phyloP scores from a whole-genome alignment of 2,113 vertebrate genomes.

The Accipiter cooperii region DNA sequence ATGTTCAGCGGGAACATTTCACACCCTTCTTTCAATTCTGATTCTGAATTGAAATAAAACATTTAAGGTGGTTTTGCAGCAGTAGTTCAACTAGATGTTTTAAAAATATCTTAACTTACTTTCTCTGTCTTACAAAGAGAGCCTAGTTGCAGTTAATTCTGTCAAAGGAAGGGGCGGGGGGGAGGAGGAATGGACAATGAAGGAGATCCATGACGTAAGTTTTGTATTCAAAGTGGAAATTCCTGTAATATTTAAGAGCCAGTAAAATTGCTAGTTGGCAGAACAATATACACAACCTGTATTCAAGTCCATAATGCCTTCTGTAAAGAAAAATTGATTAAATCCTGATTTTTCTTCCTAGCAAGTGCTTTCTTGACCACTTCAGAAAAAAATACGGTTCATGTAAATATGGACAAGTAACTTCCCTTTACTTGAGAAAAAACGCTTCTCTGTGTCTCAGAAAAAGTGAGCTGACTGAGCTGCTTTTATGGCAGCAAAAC shows the following conservation, averaged over 20 bases:
- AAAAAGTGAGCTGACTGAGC: background rate
- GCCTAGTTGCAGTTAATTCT: background rate
- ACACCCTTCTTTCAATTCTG: background rate
- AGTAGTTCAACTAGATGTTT: background rate
- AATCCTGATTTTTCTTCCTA: background rate
- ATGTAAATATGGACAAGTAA: background rate
- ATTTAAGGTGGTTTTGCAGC: background rate
- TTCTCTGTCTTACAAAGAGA: background rate
- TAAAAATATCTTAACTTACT: background rate
- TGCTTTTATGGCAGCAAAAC: background rate
- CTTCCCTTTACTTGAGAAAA: background rate
- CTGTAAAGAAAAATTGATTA: background rate
- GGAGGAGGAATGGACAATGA: background rate
- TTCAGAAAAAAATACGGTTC: background rate
- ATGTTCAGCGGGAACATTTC: background rate
- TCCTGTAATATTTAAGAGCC: background rate
- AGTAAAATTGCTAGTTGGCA: background rate
- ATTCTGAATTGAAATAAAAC: background rate
- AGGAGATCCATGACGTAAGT: background rate
- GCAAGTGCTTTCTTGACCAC: background rate
- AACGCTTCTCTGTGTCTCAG: background rate
- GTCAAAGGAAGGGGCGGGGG: accelerated
- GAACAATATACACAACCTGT: background rate
- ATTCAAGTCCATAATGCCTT: background rate
- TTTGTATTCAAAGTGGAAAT: background rate